A percentile compares a stretch with the other conserved stretches of the same genome.
These are phyloP conservation scores for Zoroaster sp. DNA, from an alignment of 53 echinoderm and acorn worm genomes.

Conservation along the genomic window DNA sequence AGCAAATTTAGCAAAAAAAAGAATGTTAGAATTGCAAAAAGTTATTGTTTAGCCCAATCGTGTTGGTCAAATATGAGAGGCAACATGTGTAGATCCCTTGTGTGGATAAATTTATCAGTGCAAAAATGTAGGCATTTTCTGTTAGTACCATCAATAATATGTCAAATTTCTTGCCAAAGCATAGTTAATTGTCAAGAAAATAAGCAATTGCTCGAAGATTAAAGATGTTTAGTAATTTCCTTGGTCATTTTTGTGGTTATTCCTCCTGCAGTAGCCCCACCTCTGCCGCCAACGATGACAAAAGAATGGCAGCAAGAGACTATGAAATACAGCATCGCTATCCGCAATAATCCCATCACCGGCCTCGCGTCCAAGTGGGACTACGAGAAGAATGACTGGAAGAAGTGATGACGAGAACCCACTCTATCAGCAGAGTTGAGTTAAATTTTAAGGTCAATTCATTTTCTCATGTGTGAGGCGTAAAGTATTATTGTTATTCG, in stretches of 20 bases:
- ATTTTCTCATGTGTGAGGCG: not conserved
- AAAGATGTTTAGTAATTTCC: not conserved
- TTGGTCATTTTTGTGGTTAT: not conserved
- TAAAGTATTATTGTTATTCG: not conserved
- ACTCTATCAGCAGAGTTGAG: not conserved
- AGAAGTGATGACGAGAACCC: constrained; percentile 66
- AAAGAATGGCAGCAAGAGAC: constrained; percentile 93
- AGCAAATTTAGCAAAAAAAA: too few species aligned
- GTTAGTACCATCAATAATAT: too few species aligned
- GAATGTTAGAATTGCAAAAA: too few species aligned
- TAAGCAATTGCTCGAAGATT: not conserved
- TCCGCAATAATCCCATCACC: constrained; percentile 91
- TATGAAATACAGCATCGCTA: constrained; percentile 87
- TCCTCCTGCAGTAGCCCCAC: constrained; percentile 72
- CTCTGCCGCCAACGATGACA: constrained; percentile 74
- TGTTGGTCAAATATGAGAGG: too few species aligned
- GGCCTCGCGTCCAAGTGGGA: constrained; percentile 90
- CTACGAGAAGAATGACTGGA: constrained; percentile 98
- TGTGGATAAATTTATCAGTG: too few species aligned
- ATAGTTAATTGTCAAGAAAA: too few species aligned
- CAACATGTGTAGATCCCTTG: too few species aligned
- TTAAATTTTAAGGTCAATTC: not conserved
- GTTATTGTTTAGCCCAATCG: too few species aligned
- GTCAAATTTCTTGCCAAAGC: too few species aligned
- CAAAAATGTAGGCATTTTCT: too few species aligned